Conservation (phyloP, 2,797 vertebrate genomes). For the Coccyzus lansbergi region DNA sequence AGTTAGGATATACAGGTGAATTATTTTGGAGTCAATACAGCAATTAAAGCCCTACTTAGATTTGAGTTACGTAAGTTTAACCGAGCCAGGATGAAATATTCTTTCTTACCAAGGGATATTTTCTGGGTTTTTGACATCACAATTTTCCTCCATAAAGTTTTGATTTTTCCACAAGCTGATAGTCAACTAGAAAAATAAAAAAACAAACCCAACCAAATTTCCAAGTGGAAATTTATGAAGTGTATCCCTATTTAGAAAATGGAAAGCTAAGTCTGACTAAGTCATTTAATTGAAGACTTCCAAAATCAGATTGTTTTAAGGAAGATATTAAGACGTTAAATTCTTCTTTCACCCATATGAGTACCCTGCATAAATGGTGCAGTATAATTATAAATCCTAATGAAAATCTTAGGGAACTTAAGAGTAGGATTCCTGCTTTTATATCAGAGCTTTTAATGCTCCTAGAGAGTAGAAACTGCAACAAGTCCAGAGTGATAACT, state of each 20-base stretch:
- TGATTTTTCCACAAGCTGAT: not conserved
- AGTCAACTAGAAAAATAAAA: not conserved
- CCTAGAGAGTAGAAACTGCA: not conserved
- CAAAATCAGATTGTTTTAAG: not conserved
- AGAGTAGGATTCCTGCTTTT: not conserved
- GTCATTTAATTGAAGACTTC: not conserved
- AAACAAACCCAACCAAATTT: not conserved
- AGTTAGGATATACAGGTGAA: not conserved
- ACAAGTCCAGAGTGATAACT: not conserved
- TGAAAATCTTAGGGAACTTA: not conserved
- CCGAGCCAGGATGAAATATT: not conserved
- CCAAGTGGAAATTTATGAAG: not conserved
- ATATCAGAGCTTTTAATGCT: not conserved
- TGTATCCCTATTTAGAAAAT: not conserved
- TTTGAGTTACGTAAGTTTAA: not conserved
- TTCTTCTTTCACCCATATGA: not conserved
- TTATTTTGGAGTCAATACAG: not conserved
- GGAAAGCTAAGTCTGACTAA: not conserved
- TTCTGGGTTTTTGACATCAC: not conserved
- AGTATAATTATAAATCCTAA: not conserved
- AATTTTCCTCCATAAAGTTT: not conserved
- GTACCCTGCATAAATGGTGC: not conserved
- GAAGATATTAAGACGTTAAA: not conserved
- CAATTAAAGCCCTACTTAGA: accelerated
- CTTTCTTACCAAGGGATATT: not conserved